These are phyloP conservation scores for Gallinago jamesoni DNA, from an alignment of 2,113 vertebrate species.

Conservation along the genomic window DNA sequence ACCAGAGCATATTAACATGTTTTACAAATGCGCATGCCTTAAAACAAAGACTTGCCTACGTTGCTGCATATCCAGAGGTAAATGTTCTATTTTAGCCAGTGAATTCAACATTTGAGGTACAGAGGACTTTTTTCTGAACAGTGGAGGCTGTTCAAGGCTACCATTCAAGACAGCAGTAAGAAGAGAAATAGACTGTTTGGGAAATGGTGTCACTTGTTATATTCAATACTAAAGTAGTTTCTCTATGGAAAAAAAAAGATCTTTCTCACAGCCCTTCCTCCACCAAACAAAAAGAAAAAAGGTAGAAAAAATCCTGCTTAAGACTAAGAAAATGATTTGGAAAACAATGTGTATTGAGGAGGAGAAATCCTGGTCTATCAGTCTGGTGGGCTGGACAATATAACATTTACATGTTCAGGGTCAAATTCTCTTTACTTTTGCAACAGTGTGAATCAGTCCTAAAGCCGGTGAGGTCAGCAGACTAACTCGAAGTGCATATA, in stretches of 20 bases:
- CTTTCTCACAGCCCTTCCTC: neutral
- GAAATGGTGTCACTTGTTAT: neutral
- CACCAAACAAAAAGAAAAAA: neutral
- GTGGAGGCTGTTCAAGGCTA: neutral
- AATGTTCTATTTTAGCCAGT: neutral
- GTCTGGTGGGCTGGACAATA: neutral
- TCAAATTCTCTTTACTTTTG: neutral
- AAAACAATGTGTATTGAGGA: neutral
- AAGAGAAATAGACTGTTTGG: neutral
- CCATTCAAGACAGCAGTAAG: neutral
- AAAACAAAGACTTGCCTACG: neutral
- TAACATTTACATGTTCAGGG: neutral
- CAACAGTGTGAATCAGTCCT: neutral
- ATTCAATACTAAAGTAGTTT: neutral
- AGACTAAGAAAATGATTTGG: neutral
- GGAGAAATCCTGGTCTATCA: neutral
- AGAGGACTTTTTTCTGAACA: neutral
- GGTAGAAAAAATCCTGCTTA: neutral
- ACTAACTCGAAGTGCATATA: neutral
- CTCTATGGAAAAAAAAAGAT: neutral
- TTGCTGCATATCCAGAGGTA: neutral
- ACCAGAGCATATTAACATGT: neutral
- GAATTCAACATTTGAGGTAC: neutral
- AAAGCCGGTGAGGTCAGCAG: neutral
- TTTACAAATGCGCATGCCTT: neutral